phyloP scores from a whole-genome alignment of 2,797 vertebrate species.

The Acrossocheilus fasciatus region DNA sequence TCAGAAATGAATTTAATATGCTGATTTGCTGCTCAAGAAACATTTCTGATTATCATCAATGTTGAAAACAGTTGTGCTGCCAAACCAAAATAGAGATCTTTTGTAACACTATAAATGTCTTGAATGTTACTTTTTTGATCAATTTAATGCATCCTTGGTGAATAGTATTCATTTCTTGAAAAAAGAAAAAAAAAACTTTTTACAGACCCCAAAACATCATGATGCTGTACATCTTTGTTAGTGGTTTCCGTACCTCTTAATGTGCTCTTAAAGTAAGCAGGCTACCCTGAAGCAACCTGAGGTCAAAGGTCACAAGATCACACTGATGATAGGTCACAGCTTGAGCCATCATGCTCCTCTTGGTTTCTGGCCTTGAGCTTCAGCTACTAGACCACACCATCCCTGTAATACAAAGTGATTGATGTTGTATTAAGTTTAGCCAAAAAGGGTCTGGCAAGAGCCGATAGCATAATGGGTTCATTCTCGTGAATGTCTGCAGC shows the following conservation, averaged over 20 bases:
- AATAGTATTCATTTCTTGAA: not conserved
- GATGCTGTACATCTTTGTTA: not conserved
- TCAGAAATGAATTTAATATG: not conserved
- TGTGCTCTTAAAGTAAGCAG: conserved; percentile 3
- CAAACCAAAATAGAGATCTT: no score
- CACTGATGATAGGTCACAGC: not conserved
- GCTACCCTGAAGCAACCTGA: not conserved
- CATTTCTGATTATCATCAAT: not conserved
- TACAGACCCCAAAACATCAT: not conserved
- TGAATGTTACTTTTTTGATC: not conserved
- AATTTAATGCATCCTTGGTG: not conserved
- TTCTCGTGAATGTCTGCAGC: conserved; percentile 8
- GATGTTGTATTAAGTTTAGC: conserved; percentile 28
- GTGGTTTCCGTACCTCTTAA: not conserved
- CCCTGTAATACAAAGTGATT: conserved; percentile 26
- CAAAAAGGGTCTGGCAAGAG: conserved; percentile 33
- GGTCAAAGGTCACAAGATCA: conserved; percentile 7
- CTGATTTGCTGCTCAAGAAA: not conserved
- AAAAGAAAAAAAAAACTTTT: not conserved
- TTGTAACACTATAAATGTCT: not conserved
- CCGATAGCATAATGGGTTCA: conserved; percentile 20
- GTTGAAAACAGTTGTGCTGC: no score
- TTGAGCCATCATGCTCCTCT: not conserved
- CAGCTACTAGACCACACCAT: conserved; percentile 17
- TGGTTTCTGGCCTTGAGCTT: conserved; percentile 19